phyloP scores from a whole-genome alignment of 2,888 invertebrate genomes.

The Nematopogon swammerdamellus region DNA sequence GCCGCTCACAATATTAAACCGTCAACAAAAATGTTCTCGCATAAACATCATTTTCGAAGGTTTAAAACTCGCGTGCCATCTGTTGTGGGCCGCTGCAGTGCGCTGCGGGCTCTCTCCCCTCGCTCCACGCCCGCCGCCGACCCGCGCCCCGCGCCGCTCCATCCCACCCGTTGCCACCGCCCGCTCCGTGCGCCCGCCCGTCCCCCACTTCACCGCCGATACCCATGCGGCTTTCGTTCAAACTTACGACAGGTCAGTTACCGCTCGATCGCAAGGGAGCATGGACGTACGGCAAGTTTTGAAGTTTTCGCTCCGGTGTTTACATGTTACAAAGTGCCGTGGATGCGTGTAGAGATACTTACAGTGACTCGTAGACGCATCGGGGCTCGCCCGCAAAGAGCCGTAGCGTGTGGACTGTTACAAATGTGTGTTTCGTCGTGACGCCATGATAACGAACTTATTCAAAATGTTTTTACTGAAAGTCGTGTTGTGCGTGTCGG shows the following conservation, averaged over 20 bases:
- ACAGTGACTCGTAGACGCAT: background rate
- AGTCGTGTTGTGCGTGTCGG: conserved; percentile 50
- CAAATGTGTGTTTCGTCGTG: conserved; percentile 45
- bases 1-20: background rate
- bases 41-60: conserved; percentile 16
- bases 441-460: conserved; percentile 41
- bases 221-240: conserved; percentile 55
- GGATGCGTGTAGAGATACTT: background rate
- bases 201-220: conserved; percentile 24
- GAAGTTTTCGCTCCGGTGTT: conserved; percentile 47
- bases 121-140: background rate
- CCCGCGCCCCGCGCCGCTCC: conserved; percentile 16
- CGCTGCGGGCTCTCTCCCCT: conserved; percentile 7
- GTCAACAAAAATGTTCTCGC: background rate
- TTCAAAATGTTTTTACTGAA: conserved; percentile 50
- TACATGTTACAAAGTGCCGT: conserved; percentile 33
- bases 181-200: conserved; percentile 21
- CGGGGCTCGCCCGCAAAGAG: background rate
- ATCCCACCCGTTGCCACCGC: conserved; percentile 35
- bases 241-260: conserved; percentile 59
- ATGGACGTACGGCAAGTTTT: conserved; percentile 55
- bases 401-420: conserved; percentile 14
- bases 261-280: conserved; percentile 56
- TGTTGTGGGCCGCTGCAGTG: conserved; percentile 49
- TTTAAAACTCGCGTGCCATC: conserved; percentile 55